Conservation (phyloP, 2,888 invertebrate species). For the Leptinotarsa tumamoca region DNA sequence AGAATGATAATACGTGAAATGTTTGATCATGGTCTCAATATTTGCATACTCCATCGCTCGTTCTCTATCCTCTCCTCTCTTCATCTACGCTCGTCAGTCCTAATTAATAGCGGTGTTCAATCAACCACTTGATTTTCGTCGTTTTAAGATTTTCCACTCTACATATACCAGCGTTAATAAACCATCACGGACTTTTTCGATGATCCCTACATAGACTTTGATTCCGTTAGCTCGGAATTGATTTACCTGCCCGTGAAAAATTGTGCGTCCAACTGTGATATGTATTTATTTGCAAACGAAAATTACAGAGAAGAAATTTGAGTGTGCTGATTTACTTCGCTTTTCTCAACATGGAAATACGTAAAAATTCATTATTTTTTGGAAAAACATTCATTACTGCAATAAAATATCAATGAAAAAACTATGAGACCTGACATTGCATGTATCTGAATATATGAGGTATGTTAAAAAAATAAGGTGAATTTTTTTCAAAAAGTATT, state of each 20-base stretch:
- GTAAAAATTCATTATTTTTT: no score
- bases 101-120: constrained; percentile 3
- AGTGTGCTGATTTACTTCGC: no score
- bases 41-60: neutral
- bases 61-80: neutral
- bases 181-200: neutral
- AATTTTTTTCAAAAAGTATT: no score
- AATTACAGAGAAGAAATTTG: no score
- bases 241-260: neutral
- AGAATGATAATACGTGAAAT: neutral
- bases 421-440: no score
- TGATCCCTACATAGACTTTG: neutral
- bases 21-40: neutral
- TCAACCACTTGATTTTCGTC: constrained; percentile 12
- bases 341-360: no score
- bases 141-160: constrained; percentile 6
- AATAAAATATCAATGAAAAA: no score
- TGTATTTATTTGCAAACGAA: neutral
- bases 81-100: neutral
- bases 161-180: constrained; percentile 4
- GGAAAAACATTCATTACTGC: no score
- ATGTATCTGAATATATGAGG: no score
- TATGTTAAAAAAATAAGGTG: no score
- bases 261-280: neutral
- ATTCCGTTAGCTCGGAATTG: neutral